Evolutionary conservation across 1,140 invertebrate species (phyloP), one percentile per base, ranked within the genome.

Genomic region (Nautilus pompilius): DNA sequence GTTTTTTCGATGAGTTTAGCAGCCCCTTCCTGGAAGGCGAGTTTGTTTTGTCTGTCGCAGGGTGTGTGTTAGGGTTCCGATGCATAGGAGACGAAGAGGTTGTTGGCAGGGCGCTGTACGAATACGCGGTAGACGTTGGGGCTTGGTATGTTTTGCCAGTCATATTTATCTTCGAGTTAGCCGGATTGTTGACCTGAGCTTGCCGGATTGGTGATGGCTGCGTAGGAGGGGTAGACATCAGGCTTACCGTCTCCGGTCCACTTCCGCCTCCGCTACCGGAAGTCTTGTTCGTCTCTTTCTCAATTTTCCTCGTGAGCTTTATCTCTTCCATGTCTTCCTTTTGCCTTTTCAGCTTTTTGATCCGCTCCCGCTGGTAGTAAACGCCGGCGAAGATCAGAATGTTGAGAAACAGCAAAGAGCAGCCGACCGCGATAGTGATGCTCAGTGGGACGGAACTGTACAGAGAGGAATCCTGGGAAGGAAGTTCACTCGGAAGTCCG

Each of bases 361-460:
- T 69, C 76, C 93, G 93, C 74, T 96, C 93, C 15, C 93, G 85
- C 75, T 96, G 93, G 79, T 96, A 96, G 73, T 95, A 96, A 0
- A 96, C 92, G 2, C 93, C 93, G 33, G 93, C 93, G 75, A 96
- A 96, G 70, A 97, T 93, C 13, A 97, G 84, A 0, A 96, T 90
- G 76, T 96, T 96, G 6, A 96, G 83, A 65, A 96, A 91, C 17
- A 96, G 85, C 26, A 96, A 80, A 3, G 91, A 93, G 71, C 93
- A 94, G 2, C 95, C 95, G 60, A 97, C 94, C n/a, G 93, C 93
- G 68, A 97, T 93, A 2, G 93, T 96, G 0, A 96, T 70, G 54
- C 74, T 78, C 1, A 78, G 51, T 6, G 75, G 68, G 24, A 75
- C 63, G 17, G 29, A 15, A 5, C 49, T 53, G n/a, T 53, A 22